Base-by-base conservation (phyloP, 1,140 invertebrate species). In the Heliconius hermathena region DNA sequence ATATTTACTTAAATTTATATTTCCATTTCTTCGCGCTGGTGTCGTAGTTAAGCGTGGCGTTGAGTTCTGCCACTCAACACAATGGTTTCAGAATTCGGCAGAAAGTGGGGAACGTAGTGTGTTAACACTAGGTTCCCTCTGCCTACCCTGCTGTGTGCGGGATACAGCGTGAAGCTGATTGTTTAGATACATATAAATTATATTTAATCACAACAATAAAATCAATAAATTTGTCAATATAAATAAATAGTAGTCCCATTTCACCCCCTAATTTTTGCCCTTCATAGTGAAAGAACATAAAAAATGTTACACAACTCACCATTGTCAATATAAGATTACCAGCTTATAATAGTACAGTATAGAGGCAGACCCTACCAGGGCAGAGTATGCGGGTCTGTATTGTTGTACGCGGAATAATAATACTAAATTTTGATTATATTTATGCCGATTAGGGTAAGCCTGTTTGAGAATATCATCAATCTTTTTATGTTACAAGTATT, bases 221-320 rank as follows among this genome's bases (percentile, higher is more conserved):
- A 46, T 46, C 41, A 46, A 57, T n/a, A 22, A 66, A 66, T 91
- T 91, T 90, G 88, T 90, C 85, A 88, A 79, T 86, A 81, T 82
- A 85, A 88, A 88, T 87, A 81, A 66, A 66, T 29, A 4, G 57
- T 66, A 26, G n/a, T 46, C 41, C 57, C 8, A 60, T 60, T 81
- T 85, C 73, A 81, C 88, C 89, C 86, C 84, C 73, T 57, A 76
- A 88, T 91, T 89, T 91, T 89, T 87, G 60, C 78, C 66, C 75
- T 83, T 83, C 85, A 85, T 88, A 85, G 82, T 86, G 85, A 83
- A 88, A 89, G 54, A 86, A 87, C 79, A 89, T 89, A 84, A 89
- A 85, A 86, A 83, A 81, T 92, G 89, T 91, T 92, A 84, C 84
- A 80, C 85, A 91, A 91, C 88, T 87, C 77, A 66, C 77, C 75